A percentile compares a stretch with the other conserved stretches of the same genome.
These are phyloP conservation scores for Pipistrellus pygmaeus DNA, from an alignment of 2,797 vertebrate genomes.

Conservation along the genomic window DNA sequence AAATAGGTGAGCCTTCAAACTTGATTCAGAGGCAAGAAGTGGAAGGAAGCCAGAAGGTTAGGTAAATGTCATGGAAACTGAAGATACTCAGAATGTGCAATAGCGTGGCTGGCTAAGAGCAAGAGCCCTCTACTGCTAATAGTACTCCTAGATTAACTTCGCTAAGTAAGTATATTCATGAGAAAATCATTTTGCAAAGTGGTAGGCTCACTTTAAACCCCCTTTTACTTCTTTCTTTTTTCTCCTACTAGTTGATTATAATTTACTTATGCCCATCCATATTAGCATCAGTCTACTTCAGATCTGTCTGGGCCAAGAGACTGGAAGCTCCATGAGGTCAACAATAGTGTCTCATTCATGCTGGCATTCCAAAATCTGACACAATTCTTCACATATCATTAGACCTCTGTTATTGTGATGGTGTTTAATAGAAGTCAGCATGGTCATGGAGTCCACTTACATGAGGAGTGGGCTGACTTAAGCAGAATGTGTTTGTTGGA, in stretches of 20 bases:
- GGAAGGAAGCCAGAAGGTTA: neutral
- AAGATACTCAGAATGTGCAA: neutral
- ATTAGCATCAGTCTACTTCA: neutral
- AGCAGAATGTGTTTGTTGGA: neutral
- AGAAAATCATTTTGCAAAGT: neutral
- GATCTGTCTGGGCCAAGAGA: neutral
- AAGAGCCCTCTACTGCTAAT: neutral
- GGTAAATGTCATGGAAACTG: neutral
- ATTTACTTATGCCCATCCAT: neutral
- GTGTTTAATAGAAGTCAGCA: neutral
- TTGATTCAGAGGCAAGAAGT: neutral
- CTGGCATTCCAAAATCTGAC: neutral
- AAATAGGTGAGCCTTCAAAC: neutral
- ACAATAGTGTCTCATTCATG: neutral
- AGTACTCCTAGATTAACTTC: neutral
- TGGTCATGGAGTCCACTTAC: neutral
- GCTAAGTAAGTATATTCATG: neutral
- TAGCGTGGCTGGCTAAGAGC: neutral
- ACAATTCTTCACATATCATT: neutral
- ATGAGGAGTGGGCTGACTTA: neutral
- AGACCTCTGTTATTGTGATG: neutral
- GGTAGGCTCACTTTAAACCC: neutral
- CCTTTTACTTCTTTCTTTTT: neutral
- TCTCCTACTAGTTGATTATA: neutral
- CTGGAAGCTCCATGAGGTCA: neutral